Base-by-base conservation (phyloP, 1,140 invertebrate species). In the Euura lappo region DNA sequence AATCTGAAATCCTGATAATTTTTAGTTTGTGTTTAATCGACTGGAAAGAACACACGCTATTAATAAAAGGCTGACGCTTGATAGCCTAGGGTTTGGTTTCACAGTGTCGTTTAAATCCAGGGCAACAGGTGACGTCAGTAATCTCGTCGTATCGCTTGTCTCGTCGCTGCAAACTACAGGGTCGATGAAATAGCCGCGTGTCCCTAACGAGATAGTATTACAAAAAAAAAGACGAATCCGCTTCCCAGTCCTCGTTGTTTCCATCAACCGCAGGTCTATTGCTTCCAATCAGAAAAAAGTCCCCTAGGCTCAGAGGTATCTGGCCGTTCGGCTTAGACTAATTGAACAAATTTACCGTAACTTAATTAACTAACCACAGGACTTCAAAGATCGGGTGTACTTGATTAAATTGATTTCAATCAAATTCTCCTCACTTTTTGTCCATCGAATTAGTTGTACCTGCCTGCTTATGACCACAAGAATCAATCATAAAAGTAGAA, bases 71-170 rank as follows among this genome's bases (percentile, higher is more conserved):
- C 8, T n/a, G 5, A n/a, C 51, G 8, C 6, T 6, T 60, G 13
- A 60, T n/a, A 11, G 51, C 10, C 51, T 60, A 60, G 51, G 51
- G 51, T n/a, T 60, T 60, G 10, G 51, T 60, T 60, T 60, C 51
- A n/a, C 51, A 60, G 51, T 60, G 10, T 60, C 10, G 8, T 60
- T 60, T 60, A 28, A 28, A 60, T 60, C 51, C 51, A n/a, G 8
- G 51, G 51, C 51, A 60, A 60, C 51, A 60, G 51, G 51, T 60
- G 51, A 60, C 51, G 51, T 60, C 51, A 60, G 51, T 60, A 60
- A 60, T 60, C 51, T 60, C 13, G 3, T n/a, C 8, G 51, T n/a
- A 60, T 60, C 8, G 51, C 51, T n/a, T 60, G 6, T 60, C 51
- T 60, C 51, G 51, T 60, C 51, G 51, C 10, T 8, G 51, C 11